phyloP scores from a whole-genome alignment of 2,888 invertebrate species.

The Calephelis perditalis region DNA sequence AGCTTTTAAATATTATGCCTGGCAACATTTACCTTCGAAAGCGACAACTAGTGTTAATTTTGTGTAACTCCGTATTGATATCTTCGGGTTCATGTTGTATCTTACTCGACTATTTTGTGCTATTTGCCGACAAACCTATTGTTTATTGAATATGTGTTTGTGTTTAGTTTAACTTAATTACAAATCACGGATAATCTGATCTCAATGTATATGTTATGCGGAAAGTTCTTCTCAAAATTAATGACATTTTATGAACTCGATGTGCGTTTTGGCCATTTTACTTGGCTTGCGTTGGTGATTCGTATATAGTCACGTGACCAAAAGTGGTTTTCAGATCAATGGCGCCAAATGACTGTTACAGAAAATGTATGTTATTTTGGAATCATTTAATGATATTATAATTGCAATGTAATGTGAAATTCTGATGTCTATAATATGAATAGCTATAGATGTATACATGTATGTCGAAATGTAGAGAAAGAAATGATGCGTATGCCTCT shows the following conservation, averaged over 20 bases:
- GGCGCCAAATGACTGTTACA: conserved; percentile 75
- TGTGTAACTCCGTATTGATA: conserved; percentile 70
- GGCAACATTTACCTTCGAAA: conserved; percentile 36
- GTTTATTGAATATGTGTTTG: conserved; percentile 61
- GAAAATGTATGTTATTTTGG: conserved; percentile 69
- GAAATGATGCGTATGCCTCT: conserved; percentile 69
- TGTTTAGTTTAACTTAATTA: conserved; percentile 47
- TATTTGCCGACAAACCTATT: conserved; percentile 53
- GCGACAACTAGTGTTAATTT: conserved; percentile 64
- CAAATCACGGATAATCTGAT: conserved; percentile 48
- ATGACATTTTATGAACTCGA: conserved; percentile 74
- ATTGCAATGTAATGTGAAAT: conserved; percentile 39
- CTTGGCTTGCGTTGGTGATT: conserved; percentile 78
- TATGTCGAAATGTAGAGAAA: conserved; percentile 33
- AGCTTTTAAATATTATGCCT: conserved; percentile 28
- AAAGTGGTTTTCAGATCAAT: conserved; percentile 73
- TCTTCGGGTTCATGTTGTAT: conserved; percentile 68
- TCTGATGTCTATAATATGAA: conserved; percentile 31
- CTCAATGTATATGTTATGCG: conserved; percentile 66
- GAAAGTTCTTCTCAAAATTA: conserved; percentile 67
- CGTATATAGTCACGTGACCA: conserved; percentile 77
- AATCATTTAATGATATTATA: conserved; percentile 39
- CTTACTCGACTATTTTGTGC: conserved; percentile 61
- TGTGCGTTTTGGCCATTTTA: conserved; percentile 78
- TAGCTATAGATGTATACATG: conserved; percentile 38